Base-by-base conservation (phyloP, 2,113 vertebrate genomes). In the Epinephelus cyanopodus region DNA sequence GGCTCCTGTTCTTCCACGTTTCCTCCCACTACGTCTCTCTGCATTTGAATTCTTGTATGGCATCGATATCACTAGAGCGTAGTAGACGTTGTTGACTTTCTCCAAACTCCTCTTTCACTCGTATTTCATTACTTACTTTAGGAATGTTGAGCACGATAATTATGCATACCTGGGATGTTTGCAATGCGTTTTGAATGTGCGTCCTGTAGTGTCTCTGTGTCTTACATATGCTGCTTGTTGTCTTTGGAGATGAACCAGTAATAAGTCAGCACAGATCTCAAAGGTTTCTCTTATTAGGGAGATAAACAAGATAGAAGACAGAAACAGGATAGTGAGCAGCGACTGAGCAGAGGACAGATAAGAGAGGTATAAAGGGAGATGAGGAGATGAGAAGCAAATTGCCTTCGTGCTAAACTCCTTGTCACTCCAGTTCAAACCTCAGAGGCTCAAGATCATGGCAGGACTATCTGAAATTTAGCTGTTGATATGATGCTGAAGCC, bases 21-120 rank as follows among this genome's bases (percentile, higher is more conserved):
- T 64, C 79, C 79, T 82, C 78, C 60, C 82, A 65, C 82, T 68
- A 29, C 3, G 50, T 68, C 56, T 61, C 53, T 45, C 11, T 73
- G 23, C 62, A 81, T 78, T 79, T 74, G 9, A 70, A 37, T 69
- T 66, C 58, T 61, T 65, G 33, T 50, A 63, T 39, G 61, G 56
- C 25, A 58, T 72, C 27, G 61, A 25, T 79, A 62, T 76, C 57
- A 70, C 76, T 23, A 25, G n/a, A 76, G 60, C 73, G 13, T 77
- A 76, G 70, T 65, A 15, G 23, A 33, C 47, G 23, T 57, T 56
- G 56, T 56, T 54, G n/a, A 61, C 69, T 81, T 27, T 67, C 58
- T 74, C 52, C 19, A 21, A 57, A 66, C 15, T 29, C 14, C 7
- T 15, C 53, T 63, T 11, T 25, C 39, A 42, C 27, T 74, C 11